Evolutionary conservation across 2,888 invertebrate species (phyloP), one percentile per base, ranked within the genome.

Genomic region (Cephus sareptanus): DNA sequence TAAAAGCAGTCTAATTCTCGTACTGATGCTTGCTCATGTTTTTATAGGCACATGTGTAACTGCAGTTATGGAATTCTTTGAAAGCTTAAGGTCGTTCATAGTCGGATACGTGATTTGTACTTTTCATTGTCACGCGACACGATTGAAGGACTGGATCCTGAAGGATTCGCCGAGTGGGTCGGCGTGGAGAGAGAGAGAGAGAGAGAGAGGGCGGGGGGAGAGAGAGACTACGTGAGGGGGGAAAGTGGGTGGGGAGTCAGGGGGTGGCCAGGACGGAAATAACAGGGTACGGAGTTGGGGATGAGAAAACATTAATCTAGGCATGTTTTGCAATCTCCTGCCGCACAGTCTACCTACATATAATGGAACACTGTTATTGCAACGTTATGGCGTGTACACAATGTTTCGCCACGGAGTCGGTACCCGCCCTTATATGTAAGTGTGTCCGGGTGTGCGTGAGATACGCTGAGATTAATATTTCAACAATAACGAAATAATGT

Each of bases 221-320:
- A 81, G 82, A 81, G 81, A 68, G 81, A 81, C 79, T 79, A 78
- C 80, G 82, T 31, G 56, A 37, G 74, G 75, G 75, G 74, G 74
- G 78, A 79, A 75, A 77, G 84, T 33, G 73, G 23, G 73, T 33
- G 34, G 73, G 56, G 56, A 23, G 56, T 23, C 23, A 23, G 56
- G 56, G 56, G 56, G 31, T 34, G 71, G 71, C 71, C 71, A 34
- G 31, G 71, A 71, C 34, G 56, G 56, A 71, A 33, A 71, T 78
- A 78, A 78, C 76, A 78, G 78, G 76, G 78, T 78, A 76, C 82
- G 80, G 84, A 81, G 81, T 80, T 77, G 82, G 83, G 89, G 84
- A 90, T 89, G 91, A 90, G 91, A 91, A 91, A 90, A 90, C 90
- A 91, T 91, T 91, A 91, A 91, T 91, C 91, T 91, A 90, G 91